A percentile compares a stretch with the other conserved stretches of the same genome.
Conservation (phyloP, 2,797 vertebrate species). For the Lates japonicus region DNA sequence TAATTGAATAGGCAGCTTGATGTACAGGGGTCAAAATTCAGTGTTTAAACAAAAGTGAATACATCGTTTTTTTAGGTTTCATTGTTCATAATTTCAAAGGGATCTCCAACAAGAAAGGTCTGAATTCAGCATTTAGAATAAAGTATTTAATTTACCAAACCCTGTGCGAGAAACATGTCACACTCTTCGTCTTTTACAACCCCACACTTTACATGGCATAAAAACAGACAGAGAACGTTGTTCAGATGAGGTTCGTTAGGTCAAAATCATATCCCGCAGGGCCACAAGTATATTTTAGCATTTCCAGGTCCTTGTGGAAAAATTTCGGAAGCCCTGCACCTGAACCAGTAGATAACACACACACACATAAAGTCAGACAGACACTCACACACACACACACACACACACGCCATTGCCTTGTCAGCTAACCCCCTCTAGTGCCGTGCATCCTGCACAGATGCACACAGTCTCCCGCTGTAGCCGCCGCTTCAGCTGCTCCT, state of each 20-base stretch:
- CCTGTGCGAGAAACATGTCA: neutral
- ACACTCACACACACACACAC: conserved; percentile 75
- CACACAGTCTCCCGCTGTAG: conserved; percentile 67
- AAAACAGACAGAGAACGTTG: neutral
- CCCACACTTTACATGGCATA: neutral
- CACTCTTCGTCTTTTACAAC: neutral
- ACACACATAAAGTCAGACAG: conserved; percentile 39
- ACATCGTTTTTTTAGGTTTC: neutral
- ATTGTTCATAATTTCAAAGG: neutral
- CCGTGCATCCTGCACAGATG: conserved; percentile 81
- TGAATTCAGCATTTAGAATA: neutral
- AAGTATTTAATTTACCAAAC: neutral
- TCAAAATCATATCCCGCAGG: conserved; percentile 6
- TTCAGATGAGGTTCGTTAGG: neutral
- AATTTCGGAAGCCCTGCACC: conserved; percentile 40
- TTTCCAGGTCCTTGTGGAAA: conserved; percentile 18
- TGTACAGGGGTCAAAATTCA: neutral
- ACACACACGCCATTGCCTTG: conserved; percentile 77
- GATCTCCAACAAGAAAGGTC: neutral
- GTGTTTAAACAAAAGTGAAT: neutral
- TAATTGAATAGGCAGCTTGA: neutral
- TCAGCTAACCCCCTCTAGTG: conserved; percentile 88
- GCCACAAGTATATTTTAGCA: neutral
- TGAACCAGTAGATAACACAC: conserved; percentile 40
- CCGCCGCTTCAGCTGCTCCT: conserved; percentile 60